phyloP scores from a whole-genome alignment of 2,888 invertebrate species.

The Zootermopsis nevadensis region DNA sequence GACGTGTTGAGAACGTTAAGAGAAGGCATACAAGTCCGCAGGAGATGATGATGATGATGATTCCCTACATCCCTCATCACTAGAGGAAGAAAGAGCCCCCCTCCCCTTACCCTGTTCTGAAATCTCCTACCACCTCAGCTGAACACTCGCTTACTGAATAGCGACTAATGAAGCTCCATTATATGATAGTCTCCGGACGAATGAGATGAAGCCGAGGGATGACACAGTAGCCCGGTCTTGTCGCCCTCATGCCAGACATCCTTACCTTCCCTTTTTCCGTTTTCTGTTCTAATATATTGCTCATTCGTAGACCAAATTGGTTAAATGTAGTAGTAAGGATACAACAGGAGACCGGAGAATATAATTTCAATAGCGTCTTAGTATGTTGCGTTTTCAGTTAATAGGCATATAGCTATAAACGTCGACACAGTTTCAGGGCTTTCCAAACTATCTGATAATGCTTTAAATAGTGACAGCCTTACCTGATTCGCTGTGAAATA shows the following conservation, averaged over 20 bases:
- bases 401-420: background rate
- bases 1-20: slow-evolving; percentile 33
- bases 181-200: slow-evolving; percentile 37
- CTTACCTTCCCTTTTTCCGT: slow-evolving; percentile 12
- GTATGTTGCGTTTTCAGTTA: background rate
- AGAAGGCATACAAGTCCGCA: slow-evolving; percentile 16
- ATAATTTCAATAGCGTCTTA: background rate
- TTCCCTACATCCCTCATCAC: slow-evolving; percentile 33
- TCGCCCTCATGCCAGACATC: slow-evolving; percentile 19
- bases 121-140: slow-evolving; percentile 56
- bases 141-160: slow-evolving; percentile 59
- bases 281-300: background rate
- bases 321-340: background rate
- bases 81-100: slow-evolving; percentile 1
- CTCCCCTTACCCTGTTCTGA: background rate
- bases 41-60: slow-evolving; percentile 7
- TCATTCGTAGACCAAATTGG: slow-evolving; percentile 6
- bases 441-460: background rate
- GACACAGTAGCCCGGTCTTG: slow-evolving; percentile 21
- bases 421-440: background rate
- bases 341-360: background rate
- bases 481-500: no score
- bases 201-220: slow-evolving; percentile 20
- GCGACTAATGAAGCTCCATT: slow-evolving; percentile 54
- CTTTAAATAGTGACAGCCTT: no score